A percentile compares a stretch with the other conserved stretches of the same genome.
Conservation (phyloP, 2,113 vertebrate species). For the Eidolon helvum region DNA sequence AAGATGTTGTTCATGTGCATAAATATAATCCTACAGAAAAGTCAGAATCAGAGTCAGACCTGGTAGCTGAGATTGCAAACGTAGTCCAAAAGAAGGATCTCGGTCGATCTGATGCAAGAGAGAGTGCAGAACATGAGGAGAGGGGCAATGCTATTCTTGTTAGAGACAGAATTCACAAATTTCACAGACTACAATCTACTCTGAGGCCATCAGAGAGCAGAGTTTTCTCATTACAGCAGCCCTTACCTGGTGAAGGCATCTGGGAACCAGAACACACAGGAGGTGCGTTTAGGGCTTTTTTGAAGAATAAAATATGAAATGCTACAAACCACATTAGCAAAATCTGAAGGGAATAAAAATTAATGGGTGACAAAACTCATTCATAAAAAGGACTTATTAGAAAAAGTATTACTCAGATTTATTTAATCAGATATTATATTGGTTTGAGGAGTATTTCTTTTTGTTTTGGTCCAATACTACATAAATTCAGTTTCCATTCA, state of each 20-base stretch:
- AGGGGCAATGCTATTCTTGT: slow-evolving; percentile 87
- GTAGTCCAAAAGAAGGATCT: slow-evolving; percentile 94
- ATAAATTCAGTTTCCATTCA: not conserved
- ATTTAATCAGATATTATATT: not conserved
- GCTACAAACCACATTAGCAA: slow-evolving; percentile 79
- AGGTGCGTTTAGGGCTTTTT: slow-evolving; percentile 90
- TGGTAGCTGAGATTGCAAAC: slow-evolving; percentile 93
- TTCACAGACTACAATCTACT: slow-evolving; percentile 93
- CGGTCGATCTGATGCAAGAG: slow-evolving; percentile 81
- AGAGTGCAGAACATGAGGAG: slow-evolving; percentile 83
- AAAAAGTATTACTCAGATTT: slow-evolving; percentile 17
- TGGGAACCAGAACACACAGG: slow-evolving; percentile 84
- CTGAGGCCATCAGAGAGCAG: slow-evolving; percentile 87
- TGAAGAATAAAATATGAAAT: slow-evolving; percentile 37
- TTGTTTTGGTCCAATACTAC: not conserved
- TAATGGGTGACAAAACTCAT: slow-evolving; percentile 42
- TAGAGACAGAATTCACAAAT: slow-evolving; percentile 96
- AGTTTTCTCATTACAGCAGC: slow-evolving; percentile 80
- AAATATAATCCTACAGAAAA: slow-evolving; percentile 90
- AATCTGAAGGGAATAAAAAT: slow-evolving; percentile 86
- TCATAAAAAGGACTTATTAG: not conserved
- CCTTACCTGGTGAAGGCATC: slow-evolving; percentile 80
- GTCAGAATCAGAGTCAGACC: slow-evolving; percentile 86
- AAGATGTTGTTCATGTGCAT: slow-evolving; percentile 90
- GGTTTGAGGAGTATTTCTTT: not conserved